Base-by-base conservation (phyloP, 2,888 invertebrate species). In the Meta bourneti region DNA sequence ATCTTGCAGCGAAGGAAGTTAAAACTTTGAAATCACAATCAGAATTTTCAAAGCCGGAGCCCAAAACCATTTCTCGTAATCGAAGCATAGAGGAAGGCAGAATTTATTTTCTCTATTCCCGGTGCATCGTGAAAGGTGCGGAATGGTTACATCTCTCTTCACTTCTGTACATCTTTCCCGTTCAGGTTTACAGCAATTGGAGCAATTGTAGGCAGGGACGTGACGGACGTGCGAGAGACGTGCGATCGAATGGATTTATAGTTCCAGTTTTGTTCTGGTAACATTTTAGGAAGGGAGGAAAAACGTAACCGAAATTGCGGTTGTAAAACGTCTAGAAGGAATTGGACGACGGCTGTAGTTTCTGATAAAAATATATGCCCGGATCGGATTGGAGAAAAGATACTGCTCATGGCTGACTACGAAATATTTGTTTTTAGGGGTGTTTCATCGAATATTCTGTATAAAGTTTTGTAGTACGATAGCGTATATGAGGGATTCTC, bases 221-320 rank as follows among this genome's bases (percentile, higher is more conserved):
- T 86, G 86, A 70, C 70, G 70, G 13, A 78, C 78, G 69, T 20
- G 48, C 16, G 7, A 20, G 75, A 61, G n/a, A 69, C 84, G 48
- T 84, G 48, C 48, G 20, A 70, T 70, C 69, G 78, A 86, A 86
- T 51, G 86, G 77, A 78, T 86, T 86, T 86, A 86, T 86, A 13
- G 70, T 19, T 75, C 20, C 19, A n/a, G 20, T 75, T 84, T 61
- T 61, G 75, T 61, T 75, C n/a, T n/a, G 11, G 52, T 48, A 82
- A 72, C 70, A 72, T 82, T 51, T 75, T 54, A 20, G 49, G 20
- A 51, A 72, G 0, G 34, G 51, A 51, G 19, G 13, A 51, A n/a
- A 52, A 11, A n/a, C 13, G 13, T 20, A 13, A 5, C 9, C 5
- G 54, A 8, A 16, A 54, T 16, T 51, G 61, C 48, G 74, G 34